Conservation (phyloP, 2,113 vertebrate species). For the Leptobrachium leishanense region DNA sequence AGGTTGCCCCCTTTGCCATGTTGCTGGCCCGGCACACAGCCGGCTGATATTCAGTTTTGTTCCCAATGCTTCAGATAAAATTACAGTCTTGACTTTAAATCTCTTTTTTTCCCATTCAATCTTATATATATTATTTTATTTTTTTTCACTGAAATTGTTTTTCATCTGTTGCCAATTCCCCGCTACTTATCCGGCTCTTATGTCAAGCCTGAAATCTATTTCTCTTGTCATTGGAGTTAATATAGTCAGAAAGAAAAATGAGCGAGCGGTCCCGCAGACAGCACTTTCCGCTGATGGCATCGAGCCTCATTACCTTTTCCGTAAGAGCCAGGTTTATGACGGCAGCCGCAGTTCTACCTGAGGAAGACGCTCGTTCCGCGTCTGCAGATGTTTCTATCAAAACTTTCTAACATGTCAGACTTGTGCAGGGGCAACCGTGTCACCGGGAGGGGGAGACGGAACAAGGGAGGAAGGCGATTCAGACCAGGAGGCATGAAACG, state of each 20-base stretch:
- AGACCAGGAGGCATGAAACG: too few relatives aligned
- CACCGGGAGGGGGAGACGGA: background rate
- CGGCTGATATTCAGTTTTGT: background rate
- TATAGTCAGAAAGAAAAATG: slow-evolving; percentile 33
- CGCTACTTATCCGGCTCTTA: slow-evolving; percentile 29
- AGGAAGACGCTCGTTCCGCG: background rate
- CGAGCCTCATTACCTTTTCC: slow-evolving; percentile 21
- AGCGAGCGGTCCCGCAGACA: background rate
- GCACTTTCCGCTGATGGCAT: background rate
- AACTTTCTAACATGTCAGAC: background rate
- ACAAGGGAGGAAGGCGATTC: too few relatives aligned
- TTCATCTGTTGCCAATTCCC: background rate
- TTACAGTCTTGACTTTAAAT: slow-evolving; percentile 8
- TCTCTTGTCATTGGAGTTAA: slow-evolving; percentile 26
- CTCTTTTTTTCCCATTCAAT: background rate
- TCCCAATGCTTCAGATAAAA: background rate
- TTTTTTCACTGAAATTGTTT: slow-evolving; percentile 14
- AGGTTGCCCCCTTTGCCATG: background rate
- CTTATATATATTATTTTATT: background rate
- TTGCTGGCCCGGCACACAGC: background rate
- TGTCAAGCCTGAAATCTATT: slow-evolving; percentile 31
- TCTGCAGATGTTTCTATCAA: slow-evolving; percentile 22
- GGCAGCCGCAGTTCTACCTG: background rate
- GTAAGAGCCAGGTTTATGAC: slow-evolving; percentile 15
- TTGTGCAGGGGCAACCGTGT: background rate